phyloP scores from a whole-genome alignment of 2,888 invertebrate genomes.

The Colletes collaris region DNA sequence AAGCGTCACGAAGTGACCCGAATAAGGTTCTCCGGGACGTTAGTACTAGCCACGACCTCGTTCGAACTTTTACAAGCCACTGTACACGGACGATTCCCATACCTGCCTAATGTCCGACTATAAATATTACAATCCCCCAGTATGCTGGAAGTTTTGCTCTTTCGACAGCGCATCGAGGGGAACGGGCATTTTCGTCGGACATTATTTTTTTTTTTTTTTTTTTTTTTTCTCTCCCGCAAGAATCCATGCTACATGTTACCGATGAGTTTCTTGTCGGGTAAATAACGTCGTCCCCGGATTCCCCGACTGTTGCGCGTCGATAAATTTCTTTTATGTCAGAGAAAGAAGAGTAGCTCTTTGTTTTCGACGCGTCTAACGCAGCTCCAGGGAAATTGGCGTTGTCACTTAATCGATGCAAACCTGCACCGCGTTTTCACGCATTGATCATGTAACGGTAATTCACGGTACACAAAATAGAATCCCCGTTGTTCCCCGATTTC shows the following conservation, averaged over 20 bases:
- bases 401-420: neutral
- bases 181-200: slow-evolving; percentile 38
- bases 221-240: neutral
- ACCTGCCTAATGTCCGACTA: slow-evolving; percentile 72
- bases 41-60: slow-evolving; percentile 54
- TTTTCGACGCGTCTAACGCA: neutral
- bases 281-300: neutral
- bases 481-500: neutral
- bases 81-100: slow-evolving; percentile 63
- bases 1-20: slow-evolving; percentile 59
- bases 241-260: slow-evolving; percentile 45
- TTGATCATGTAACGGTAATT: no score
- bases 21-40: slow-evolving; percentile 55
- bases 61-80: slow-evolving; percentile 53
- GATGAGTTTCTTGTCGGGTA: slow-evolving; percentile 4
- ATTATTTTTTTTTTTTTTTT: no score
- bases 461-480: no score
- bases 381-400: neutral
- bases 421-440: neutral
- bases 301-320: slow-evolving; percentile 13
- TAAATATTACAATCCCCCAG: slow-evolving; percentile 74
- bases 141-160: slow-evolving; percentile 64
- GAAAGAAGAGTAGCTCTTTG: slow-evolving; percentile 9
- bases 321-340: slow-evolving; percentile 6
- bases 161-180: slow-evolving; percentile 66